These are phyloP conservation scores for Asteroscopus sphinx DNA, from an alignment of 2,888 invertebrate species.

Conservation along the genomic window DNA sequence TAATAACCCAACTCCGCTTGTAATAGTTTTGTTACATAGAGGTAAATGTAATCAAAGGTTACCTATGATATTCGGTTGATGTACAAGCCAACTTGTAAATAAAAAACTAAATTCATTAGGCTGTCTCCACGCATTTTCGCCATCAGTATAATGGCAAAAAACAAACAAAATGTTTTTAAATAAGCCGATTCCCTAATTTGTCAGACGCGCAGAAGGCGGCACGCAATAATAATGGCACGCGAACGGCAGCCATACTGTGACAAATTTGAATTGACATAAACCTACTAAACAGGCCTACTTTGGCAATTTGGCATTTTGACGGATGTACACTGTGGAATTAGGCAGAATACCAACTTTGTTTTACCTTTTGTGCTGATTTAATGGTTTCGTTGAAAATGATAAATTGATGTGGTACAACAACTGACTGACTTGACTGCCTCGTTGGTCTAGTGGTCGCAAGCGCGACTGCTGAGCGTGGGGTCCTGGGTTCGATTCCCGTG, in stretches of 20 bases:
- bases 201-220: conserved; percentile 10
- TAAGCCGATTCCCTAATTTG: conserved; percentile 18
- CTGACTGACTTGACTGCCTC: too few species aligned
- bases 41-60: too few species aligned
- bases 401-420: too few species aligned
- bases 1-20: too few species aligned
- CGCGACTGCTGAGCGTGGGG: too few species aligned
- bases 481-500: too few species aligned
- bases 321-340: not conserved
- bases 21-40: too few species aligned
- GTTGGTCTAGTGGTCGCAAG: too few species aligned
- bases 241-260: conserved; percentile 25
- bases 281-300: conserved; percentile 19
- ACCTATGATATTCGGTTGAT: too few species aligned
- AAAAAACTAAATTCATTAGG: not conserved
- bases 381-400: not conserved
- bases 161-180: conserved; percentile 15
- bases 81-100: too few species aligned
- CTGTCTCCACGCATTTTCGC: not conserved
- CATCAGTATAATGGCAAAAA: not conserved
- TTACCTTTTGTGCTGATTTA: not conserved
- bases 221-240: conserved; percentile 42
- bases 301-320: conserved; percentile 11
- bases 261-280: conserved; percentile 51
- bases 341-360: not conserved